These are phyloP conservation scores for Callipepla californica DNA, from an alignment of 2,113 vertebrate genomes.

Conservation along the genomic window DNA sequence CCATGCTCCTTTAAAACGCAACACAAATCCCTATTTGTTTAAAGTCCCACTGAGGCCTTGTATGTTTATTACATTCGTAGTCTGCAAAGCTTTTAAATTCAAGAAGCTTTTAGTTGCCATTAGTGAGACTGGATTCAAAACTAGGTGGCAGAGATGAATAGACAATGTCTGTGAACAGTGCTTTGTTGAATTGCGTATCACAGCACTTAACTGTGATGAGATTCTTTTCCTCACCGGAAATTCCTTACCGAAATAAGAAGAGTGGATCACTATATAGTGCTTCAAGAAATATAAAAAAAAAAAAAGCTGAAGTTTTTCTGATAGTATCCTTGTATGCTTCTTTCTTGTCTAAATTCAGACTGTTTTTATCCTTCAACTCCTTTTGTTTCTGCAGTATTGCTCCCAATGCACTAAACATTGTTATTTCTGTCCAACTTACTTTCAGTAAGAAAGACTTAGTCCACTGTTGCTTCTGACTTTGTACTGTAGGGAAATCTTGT, in stretches of 20 bases:
- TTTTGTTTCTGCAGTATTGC: conserved; percentile 65
- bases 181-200: conserved; percentile 50
- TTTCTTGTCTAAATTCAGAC: conserved; percentile 49
- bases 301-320: conserved; percentile 37
- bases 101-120: conserved; percentile 39
- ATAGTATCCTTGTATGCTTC: conserved; percentile 52
- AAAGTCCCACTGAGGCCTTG: not conserved
- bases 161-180: conserved; percentile 12
- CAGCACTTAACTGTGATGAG: conserved; percentile 36
- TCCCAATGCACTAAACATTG: conserved; percentile 49
- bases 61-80: conserved; percentile 19
- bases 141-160: conserved; percentile 62
- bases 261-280: conserved; percentile 25
- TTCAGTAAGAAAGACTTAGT: conserved; percentile 55
- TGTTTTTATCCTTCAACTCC: conserved; percentile 62
- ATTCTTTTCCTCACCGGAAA: conserved; percentile 39
- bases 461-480: conserved; percentile 42
- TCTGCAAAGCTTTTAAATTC: conserved; percentile 47
- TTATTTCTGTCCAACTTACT: conserved; percentile 74
- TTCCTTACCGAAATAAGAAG: conserved; percentile 8
- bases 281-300: conserved; percentile 56
- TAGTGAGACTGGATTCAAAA: conserved; percentile 47
- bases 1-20: not conserved
- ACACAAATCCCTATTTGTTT: not conserved
- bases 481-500: conserved; percentile 5